phyloP scores from a whole-genome alignment of 1,140 invertebrate genomes.

The Papilio aristodemus region DNA sequence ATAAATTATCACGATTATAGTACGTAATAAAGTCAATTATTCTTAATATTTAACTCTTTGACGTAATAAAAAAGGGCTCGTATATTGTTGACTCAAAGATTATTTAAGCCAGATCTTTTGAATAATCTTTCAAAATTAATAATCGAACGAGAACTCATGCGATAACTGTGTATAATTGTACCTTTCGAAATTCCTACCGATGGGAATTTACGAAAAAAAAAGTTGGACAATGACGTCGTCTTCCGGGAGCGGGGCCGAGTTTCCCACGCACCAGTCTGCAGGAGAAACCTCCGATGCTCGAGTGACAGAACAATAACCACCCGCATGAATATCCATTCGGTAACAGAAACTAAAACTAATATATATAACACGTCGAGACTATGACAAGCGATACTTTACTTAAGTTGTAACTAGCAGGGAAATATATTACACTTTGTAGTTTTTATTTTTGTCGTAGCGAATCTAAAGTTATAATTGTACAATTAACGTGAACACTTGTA shows the following conservation, averaged over 20 bases:
- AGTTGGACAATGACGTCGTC: slow-evolving; percentile 36
- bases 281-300: slow-evolving; percentile 40
- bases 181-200: background rate
- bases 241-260: slow-evolving; percentile 52
- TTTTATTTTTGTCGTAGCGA: background rate
- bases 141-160: background rate
- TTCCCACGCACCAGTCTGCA: slow-evolving; percentile 46
- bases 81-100: too few species aligned
- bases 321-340: slow-evolving; percentile 40
- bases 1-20: too few species aligned
- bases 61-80: too few species aligned
- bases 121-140: background rate
- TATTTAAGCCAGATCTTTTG: too few species aligned
- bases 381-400: background rate
- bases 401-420: background rate
- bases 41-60: background rate
- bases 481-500: too few species aligned
- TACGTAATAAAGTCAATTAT: too few species aligned
- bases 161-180: background rate
- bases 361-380: slow-evolving; percentile 1
- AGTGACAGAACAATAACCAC: slow-evolving; percentile 56
- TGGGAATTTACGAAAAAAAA: slow-evolving; percentile 30
- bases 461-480: too few species aligned
- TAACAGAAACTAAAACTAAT: slow-evolving; percentile 40
- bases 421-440: background rate